Evolutionary conservation across 1,140 invertebrate species (phyloP).

Genomic region (Leptinotarsa undecemlineata): DNA sequence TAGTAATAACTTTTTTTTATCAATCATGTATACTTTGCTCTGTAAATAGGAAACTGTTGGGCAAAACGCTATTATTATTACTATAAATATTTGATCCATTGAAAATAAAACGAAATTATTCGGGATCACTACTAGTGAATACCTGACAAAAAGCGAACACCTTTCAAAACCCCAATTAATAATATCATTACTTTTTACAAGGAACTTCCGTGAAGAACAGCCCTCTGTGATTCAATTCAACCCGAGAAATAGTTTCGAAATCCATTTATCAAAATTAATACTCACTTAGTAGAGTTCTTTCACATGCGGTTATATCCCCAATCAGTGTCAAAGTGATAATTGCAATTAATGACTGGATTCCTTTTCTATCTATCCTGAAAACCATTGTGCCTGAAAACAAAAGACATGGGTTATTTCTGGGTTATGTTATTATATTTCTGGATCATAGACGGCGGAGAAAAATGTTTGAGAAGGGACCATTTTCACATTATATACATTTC

Average conservation of each 20-base stretch:
- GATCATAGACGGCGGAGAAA: too few species aligned
- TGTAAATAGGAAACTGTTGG: too few species aligned
- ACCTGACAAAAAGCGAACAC: background rate
- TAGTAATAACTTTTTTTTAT: too few species aligned
- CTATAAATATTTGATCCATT: too few species aligned
- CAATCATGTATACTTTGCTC: too few species aligned
- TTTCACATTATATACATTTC: too few species aligned
- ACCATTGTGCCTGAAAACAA: conserved; percentile 26
- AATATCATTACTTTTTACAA: background rate
- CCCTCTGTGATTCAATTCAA: background rate
- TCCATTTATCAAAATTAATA: conserved; percentile 31
- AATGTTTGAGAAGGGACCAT: too few species aligned
- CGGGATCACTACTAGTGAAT: too few species aligned
- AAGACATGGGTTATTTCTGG: background rate
- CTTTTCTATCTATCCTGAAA: conserved; percentile 7
- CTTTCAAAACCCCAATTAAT: background rate
- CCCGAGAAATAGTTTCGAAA: background rate
- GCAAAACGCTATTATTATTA: too few species aligned
- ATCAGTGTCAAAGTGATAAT: conserved; percentile 26
- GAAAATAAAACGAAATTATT: too few species aligned
- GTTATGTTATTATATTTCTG: too few species aligned
- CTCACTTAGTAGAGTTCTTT: conserved; percentile 34
- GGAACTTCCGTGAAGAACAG: conserved; percentile 1
- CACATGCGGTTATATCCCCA: conserved; percentile 24
- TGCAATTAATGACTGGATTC: conserved; percentile 19